Evolutionary conservation across 2,113 vertebrate species (phyloP), one percentile per base, ranked within the genome.

Genomic region (Hymenochirus boettgeri): DNA sequence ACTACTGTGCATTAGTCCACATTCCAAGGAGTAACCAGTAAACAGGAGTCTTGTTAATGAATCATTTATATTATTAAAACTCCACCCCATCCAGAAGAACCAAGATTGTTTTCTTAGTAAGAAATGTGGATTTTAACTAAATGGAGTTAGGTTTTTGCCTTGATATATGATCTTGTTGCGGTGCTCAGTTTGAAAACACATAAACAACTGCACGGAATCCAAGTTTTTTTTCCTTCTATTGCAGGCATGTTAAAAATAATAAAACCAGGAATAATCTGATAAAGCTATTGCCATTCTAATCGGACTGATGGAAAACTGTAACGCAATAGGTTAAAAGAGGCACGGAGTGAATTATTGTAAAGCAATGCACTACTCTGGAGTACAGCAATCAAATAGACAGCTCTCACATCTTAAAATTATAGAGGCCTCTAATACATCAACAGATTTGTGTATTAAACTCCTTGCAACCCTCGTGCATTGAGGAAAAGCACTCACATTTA

Each of bases 331-430:
- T 79, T 72, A 81, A 84, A 85, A 76, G 76, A 69, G 78, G 72
- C 59, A 67, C 25, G 22, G 65, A 75, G 78, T 85, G 83, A 88
- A 82, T 88, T 84, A 85, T 75, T 79, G 80, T 64, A 70, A 81
- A 84, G 79, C 79, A 83, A 90, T 88, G 84, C 82, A 85, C 83
- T 83, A 76, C 77, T 70, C 76, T 62, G 70, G 79, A 80, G 80
- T 58, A 63, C 74, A 84, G 85, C 80, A 88, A 89, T 90, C 87
- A 86, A 75, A 88, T 39, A 87, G 85, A 89, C 77, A 87, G 88
- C 87, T 81, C 79, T 74, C 82, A 79, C 79, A 79, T 82, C 79
- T 80, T 77, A 82, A 85, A 87, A 88, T 83, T 73, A 82, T 78
- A 66, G 62, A 37, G 24, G 71, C 77, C 71, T 81, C 78, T 84